Evolutionary conservation across 2,113 vertebrate genomes (phyloP), one percentile per base, ranked within the genome.

Genomic region (Aphyosemion australe): DNA sequence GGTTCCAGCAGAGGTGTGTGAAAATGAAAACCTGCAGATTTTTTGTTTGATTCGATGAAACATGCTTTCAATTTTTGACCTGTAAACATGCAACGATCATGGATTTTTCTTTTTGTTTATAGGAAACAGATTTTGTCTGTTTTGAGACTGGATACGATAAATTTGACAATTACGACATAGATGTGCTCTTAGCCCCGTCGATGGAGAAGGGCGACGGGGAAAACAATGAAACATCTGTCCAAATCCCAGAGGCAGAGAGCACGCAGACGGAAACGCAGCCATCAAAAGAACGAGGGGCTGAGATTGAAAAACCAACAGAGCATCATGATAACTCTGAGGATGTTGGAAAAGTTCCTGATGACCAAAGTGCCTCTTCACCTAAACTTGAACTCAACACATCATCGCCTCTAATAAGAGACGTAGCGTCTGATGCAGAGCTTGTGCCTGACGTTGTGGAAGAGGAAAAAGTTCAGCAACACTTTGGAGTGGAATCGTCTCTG

Each of bases 41-140:
- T 19, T 26, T 32, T 2, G 10, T 12, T 42, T n/a, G 2, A 26
- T 26, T 26, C 26, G 5, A 26, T 26, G 26, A 26, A 26, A 26
- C 26, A 26, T 26, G 26, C 26, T 26, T 26, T 26, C 5, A 26
- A 26, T 4, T 26, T 26, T 26, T 26, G 26, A 26, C 26, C 26
- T 26, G 26, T 4, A 26, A 26, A 26, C 26, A 8, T 39, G 5
- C 31, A 39, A 55, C 11, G 43, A 10, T 4, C 0, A 26, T n/a
- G 2, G 6, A 14, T 20, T 15, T 47, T 54, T 51, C 37, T 46
- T 12, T 43, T 86, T 55, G 1, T 58, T 83, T 92, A 64, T 75
- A 99, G 97, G 95, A 97, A 90, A 99, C 95, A 21, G 97, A 99
- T 88, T 99, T 99, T 81, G 94, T 97, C 84, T 99, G 97, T 87